phyloP scores from a whole-genome alignment of 2,888 invertebrate species.

The Lithosia quadra region DNA sequence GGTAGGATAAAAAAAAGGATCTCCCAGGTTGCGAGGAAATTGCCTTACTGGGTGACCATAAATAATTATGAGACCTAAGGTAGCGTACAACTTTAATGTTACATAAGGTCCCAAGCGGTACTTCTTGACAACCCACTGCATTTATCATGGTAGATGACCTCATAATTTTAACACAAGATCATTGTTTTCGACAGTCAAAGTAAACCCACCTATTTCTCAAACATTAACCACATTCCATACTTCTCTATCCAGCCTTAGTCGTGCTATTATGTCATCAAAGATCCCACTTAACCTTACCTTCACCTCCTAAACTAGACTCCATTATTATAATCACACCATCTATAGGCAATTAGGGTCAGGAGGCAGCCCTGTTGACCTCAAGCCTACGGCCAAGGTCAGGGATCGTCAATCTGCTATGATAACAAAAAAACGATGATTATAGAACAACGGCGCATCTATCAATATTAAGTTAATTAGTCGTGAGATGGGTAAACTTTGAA shows the following conservation, averaged over 20 bases:
- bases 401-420: conserved; percentile 30
- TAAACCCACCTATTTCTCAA: background rate
- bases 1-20: too few relatives aligned
- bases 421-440: conserved; percentile 40
- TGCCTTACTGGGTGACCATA: too few relatives aligned
- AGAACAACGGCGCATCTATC: conserved; percentile 39
- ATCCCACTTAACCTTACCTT: background rate
- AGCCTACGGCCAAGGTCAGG: conserved; percentile 25
- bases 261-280: conserved; percentile 12
- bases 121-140: too few relatives aligned
- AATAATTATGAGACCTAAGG: too few relatives aligned
- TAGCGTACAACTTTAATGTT: too few relatives aligned
- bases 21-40: too few relatives aligned
- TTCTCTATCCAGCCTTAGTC: background rate
- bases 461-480: conserved; percentile 39
- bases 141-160: too few relatives aligned
- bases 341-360: conserved; percentile 34
- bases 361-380: conserved; percentile 35
- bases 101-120: too few relatives aligned
- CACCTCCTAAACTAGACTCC: conserved; percentile 17
- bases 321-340: conserved; percentile 9
- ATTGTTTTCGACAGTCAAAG: too few relatives aligned
- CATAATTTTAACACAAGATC: too few relatives aligned
- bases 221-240: background rate
- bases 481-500: conserved; percentile 13